Base-by-base conservation (phyloP, 2,888 invertebrate species). In the Melanchra persicariae region DNA sequence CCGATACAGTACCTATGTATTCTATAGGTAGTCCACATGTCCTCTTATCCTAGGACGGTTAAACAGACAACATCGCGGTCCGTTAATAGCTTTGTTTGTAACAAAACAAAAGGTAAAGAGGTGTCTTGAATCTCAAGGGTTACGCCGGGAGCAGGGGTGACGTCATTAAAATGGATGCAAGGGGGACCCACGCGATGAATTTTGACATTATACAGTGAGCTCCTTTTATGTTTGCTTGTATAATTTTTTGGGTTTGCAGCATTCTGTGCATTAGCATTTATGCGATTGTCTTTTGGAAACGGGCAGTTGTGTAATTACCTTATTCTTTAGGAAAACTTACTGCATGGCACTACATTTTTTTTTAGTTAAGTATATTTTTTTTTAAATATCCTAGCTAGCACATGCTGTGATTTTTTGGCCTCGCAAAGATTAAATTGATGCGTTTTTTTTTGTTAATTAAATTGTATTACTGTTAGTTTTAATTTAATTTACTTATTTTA, bases 111-210 rank as follows among this genome's bases (percentile, higher is more conserved):
- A 87, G 85, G 83, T 75, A 80, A 77, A 82, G 84, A 85, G 78
- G 83, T 85, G 84, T 77, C 71, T 81, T 71, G 65, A 86, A 87
- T 87, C 87, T 90, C 87, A 91, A 92, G 92, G 91, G 93, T 90
- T 92, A 79, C 67, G 85, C 85, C 87, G 84, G 74, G 70, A 82
- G 72, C 84, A 86, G 89, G 92, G 91, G 89, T 91, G 92, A 89
- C 88, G 92, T 92, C 93, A 93, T 93, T 93, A 93, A 93, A 93
- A 93, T 93, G 88, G 87, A 93, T 92, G 91, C 83, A 85, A 88
- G 85, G 90, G 87, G 87, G 89, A 76, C 81, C 83, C 81, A 83
- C 82, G 86, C 77, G 81, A 84, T 83, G 87, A 84, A 88, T 87
- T 89, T 88, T 89, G 89, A 89, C 88, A 85, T 85, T 85, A 89